Base-by-base conservation (phyloP, 2,888 invertebrate genomes). In the Phlogophora meticulosa region DNA sequence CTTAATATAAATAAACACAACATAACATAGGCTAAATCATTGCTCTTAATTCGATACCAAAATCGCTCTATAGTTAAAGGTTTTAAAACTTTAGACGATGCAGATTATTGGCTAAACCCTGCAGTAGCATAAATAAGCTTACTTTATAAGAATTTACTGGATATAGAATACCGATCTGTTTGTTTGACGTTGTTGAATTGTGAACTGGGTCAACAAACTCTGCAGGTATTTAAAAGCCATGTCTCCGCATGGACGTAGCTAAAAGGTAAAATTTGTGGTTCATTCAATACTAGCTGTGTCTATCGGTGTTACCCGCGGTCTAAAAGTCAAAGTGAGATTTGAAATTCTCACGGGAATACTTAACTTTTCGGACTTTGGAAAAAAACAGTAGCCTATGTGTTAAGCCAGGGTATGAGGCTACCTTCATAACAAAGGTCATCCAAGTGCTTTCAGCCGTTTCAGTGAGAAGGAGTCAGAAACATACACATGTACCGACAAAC, bases 161-260 rank as follows among this genome's bases (percentile, higher is more conserved):
- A 71, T 70, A 64, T 48, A 67, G 57, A 72, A 65, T 73, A 70
- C 70, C 52, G 61, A 70, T 70, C 52, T 80, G 74, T 78, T 78
- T 77, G 70, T 80, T 73, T 62, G 60, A 56, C 74, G 56, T 43
- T 64, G 74, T 80, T 62, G 62, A 74, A 78, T 77, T 57, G 58
- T 59, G 56, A 70, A 74, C 66, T 77, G 22, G 71, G 78, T 79
- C 70, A 80, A 60, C 64, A 53, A 80, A 80, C 69, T 69, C 74
- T 60, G 78, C 79, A 74, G 78, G 79, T 79, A 80, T 79, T 80
- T 74, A 79, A 78, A 78, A 70, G 65, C 70, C 46, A 67, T 77
- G 71, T 61, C 73, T 76, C 62, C 68, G 60, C 59, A 71, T 80
- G 68, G 62, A 63, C 70, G 42, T 67, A 65, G 64, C 59, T 42